A percentile compares a stretch with the other conserved stretches of the same genome.
phyloP scores from a whole-genome alignment of 1,140 invertebrate species.

The Leptoteleia sp. region DNA sequence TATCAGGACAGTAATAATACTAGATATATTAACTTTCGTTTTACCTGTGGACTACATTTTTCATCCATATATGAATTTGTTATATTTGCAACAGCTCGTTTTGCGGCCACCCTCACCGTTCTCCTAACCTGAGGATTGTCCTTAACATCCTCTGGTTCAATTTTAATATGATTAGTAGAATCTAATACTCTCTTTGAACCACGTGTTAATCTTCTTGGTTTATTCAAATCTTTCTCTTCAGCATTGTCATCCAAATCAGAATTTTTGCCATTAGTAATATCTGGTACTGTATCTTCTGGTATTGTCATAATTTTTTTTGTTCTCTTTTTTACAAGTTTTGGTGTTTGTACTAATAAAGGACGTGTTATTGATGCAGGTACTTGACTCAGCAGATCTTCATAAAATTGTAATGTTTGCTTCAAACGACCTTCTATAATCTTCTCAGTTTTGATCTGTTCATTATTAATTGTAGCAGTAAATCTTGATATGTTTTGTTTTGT shows the following conservation, averaged over 20 bases:
- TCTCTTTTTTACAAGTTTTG: constrained; percentile 70
- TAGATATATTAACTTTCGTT: no score
- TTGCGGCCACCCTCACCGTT: constrained; percentile 14
- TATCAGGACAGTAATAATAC: no score
- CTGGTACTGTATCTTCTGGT: constrained; percentile 70
- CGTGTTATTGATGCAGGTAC: constrained; percentile 42
- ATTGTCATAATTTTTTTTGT: constrained; percentile 72
- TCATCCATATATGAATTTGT: background rate
- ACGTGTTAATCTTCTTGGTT: constrained; percentile 12
- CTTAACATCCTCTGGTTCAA: constrained; percentile 5
- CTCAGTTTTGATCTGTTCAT: constrained; percentile 16
- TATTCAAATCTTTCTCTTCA: background rate
- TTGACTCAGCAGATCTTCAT: constrained; percentile 28
- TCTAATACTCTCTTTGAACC: constrained; percentile 15
- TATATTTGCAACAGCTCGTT: constrained; percentile 8
- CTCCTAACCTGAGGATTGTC: background rate
- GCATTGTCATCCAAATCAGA: background rate
- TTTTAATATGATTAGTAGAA: constrained; percentile 1
- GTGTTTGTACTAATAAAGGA: constrained; percentile 74
- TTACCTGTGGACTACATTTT: constrained; percentile 25
- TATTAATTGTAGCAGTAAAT: constrained; percentile 1
- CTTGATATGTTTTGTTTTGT: constrained; percentile 7
- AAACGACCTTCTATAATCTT: constrained; percentile 22
- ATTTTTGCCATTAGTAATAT: constrained; percentile 4
- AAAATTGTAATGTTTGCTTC: constrained; percentile 19